Evolutionary conservation across 2,113 vertebrate genomes (phyloP), one percentile per base, ranked within the genome.

Genomic region (Chaetops frenatus): DNA sequence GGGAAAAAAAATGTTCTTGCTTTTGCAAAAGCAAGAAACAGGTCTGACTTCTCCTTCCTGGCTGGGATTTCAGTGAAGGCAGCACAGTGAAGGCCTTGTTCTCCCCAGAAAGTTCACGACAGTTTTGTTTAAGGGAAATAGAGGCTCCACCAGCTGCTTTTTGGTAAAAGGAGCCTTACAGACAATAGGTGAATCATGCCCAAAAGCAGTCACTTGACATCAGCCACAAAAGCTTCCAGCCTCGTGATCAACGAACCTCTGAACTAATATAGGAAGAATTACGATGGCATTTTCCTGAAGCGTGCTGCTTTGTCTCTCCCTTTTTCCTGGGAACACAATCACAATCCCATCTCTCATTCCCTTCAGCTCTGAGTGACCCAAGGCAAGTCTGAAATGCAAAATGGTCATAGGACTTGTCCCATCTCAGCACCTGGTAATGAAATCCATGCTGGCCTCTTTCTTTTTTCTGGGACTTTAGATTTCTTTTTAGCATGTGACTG

Each of bases 191-290:
- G 88, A 95, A 95, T 92, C 95, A 93, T 91, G 44, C 69, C 84
- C 90, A 88, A 95, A 93, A 92, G 94, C 92, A 93, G 86, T 95
- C 69, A 92, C 90, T 96, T 97, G 96, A 97, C 97, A 97, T 91
- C 70, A 82, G 73, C 53, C 81, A 96, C 96, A 97, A 97, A 96
- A 94, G 89, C 79, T 83, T 81, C 83, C 88, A 85, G 88, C 62
- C 80, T 70, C 80, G 74, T 96, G 95, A 97, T 95, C 93, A 95
- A 95, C 8, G 27, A 92, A 70, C 50, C 60, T 95, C 82, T 81
- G 82, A 92, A 81, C 74, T 86, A 94, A 92, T 67, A 84, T 7
- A 86, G 81, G 90, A 92, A 94, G 95, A 96, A 91, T 88, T 95
- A 88, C 2, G 2, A 64, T 44, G 45, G 38, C 48, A 40, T 86